These are phyloP conservation scores for Larimichthys polyactis DNA, from an alignment of 2,113 vertebrate genomes.

Conservation along the genomic window DNA sequence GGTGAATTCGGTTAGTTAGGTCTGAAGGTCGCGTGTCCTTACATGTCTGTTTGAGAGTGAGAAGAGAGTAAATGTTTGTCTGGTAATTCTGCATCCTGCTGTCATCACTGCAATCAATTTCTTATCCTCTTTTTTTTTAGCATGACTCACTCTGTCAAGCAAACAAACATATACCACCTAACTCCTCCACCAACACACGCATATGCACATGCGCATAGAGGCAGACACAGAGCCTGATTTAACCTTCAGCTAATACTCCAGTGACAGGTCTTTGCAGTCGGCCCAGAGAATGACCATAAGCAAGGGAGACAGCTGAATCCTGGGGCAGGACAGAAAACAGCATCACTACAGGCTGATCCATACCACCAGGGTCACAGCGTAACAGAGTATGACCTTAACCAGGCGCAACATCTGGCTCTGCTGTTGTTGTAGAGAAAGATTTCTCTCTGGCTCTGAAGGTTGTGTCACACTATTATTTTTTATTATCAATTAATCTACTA, in stretches of 20 bases:
- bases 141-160: slow-evolving; percentile 20
- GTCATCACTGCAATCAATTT: slow-evolving; percentile 35
- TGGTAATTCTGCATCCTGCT: slow-evolving; percentile 26
- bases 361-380: slow-evolving; percentile 48
- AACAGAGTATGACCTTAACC: slow-evolving; percentile 51
- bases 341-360: slow-evolving; percentile 54
- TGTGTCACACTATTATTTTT: neutral
- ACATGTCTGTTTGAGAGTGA: neutral
- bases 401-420: slow-evolving; percentile 38
- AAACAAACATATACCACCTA: neutral
- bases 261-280: slow-evolving; percentile 46
- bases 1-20: neutral
- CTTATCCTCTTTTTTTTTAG: slow-evolving; percentile 2
- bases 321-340: slow-evolving; percentile 39
- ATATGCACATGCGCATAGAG: neutral
- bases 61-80: neutral
- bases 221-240: slow-evolving; percentile 14
- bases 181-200: neutral
- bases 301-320: slow-evolving; percentile 68
- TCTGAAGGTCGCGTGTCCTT: slow-evolving; percentile 21
- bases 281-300: slow-evolving; percentile 69
- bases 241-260: slow-evolving; percentile 67
- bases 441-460: slow-evolving; percentile 11
- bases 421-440: neutral
- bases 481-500: neutral